Evolutionary conservation across 92 coral and sea anemone species (phyloP).

Genomic region (Phenganax marumi): DNA sequence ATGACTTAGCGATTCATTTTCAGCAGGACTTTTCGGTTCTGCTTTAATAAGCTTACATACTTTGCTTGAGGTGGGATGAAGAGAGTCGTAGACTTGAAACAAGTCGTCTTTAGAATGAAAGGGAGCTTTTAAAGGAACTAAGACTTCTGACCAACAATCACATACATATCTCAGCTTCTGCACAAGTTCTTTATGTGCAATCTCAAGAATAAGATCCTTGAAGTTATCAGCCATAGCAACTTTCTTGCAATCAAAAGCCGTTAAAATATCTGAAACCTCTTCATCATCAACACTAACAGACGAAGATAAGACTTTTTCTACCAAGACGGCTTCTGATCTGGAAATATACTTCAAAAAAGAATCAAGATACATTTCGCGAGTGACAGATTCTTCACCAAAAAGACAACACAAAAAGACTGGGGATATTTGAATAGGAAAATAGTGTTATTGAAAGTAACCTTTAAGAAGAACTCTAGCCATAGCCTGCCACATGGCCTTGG

Average conservation of each 20-base stretch:
- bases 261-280: slow-evolving; percentile 32
- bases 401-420: slow-evolving; percentile 22
- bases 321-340: slow-evolving; percentile 16
- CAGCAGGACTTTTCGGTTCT: slow-evolving; percentile 35
- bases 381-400: slow-evolving; percentile 24
- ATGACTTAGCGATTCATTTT: slow-evolving; percentile 37
- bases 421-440: slow-evolving; percentile 20
- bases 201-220: slow-evolving; percentile 18
- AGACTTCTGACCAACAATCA: slow-evolving; percentile 39
- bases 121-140: slow-evolving; percentile 16
- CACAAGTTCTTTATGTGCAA: slow-evolving; percentile 46
- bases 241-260: slow-evolving; percentile 39
- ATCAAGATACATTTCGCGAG: background rate
- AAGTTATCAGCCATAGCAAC: slow-evolving; percentile 26
- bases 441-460: slow-evolving; percentile 13
- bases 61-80: slow-evolving; percentile 24
- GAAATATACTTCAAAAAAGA: slow-evolving; percentile 31
- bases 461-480: slow-evolving; percentile 12
- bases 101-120: slow-evolving; percentile 18
- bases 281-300: slow-evolving; percentile 23
- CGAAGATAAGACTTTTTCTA: slow-evolving; percentile 15
- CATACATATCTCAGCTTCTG: slow-evolving; percentile 40
- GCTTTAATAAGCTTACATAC: slow-evolving; percentile 39
- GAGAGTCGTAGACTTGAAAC: slow-evolving; percentile 17
- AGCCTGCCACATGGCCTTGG: slow-evolving; percentile 10